Percentiles rank a stretch among this genome's conserved stretches.
Conservation (phyloP, 1,140 invertebrate species). For the Lordiphosa collinella region DNA sequence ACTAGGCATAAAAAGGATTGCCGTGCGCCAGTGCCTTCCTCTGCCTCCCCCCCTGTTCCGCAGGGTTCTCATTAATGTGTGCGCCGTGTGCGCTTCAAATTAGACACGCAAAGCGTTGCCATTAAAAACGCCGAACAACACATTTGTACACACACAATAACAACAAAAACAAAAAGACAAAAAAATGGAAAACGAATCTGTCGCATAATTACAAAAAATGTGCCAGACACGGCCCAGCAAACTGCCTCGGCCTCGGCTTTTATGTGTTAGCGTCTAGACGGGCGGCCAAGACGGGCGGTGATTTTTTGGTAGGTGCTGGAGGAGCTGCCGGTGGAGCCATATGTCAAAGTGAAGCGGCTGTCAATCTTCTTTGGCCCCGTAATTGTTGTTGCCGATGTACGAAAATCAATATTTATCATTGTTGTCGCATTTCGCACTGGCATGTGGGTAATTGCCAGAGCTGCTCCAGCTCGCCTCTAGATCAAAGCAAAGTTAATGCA, state of each 20-base stretch:
- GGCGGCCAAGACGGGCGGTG: conserved; percentile 10
- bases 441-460: too few species aligned
- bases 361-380: conserved; percentile 24
- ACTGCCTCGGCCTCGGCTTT: conserved; percentile 41
- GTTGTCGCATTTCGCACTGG: conserved; percentile 4
- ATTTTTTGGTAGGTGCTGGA: too few species aligned
- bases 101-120: conserved; percentile 66
- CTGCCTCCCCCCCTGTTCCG: too few species aligned
- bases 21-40: too few species aligned
- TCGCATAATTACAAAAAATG: conserved; percentile 71
- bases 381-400: conserved; percentile 37
- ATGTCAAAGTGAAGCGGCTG: conserved; percentile 38
- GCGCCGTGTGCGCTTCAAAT: conserved; percentile 68
- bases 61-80: conserved; percentile 52
- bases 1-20: too few species aligned
- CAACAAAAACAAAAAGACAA: not conserved
- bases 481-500: too few species aligned
- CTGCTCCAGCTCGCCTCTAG: too few species aligned
- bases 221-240: conserved; percentile 51
- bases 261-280: conserved; percentile 64
- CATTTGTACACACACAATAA: not conserved
- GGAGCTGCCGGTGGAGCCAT: conserved; percentile 13
- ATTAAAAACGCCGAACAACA: conserved; percentile 48
- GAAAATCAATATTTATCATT: conserved; percentile 63
- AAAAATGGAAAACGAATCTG: conserved; percentile 54